phyloP scores from a whole-genome alignment of 2,797 vertebrate species.

The Morelia viridis region DNA sequence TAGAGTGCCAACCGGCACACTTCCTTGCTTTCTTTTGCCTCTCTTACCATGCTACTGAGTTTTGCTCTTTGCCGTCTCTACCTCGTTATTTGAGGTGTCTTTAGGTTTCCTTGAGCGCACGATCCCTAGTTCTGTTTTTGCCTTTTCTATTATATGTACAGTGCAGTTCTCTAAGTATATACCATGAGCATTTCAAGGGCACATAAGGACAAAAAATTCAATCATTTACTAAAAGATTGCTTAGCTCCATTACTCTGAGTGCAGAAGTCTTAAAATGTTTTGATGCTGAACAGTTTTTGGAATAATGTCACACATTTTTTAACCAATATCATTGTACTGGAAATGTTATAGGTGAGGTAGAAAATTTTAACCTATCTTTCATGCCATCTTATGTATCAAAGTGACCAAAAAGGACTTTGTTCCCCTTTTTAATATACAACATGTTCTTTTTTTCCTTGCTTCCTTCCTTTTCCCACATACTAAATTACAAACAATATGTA shows the following conservation, averaged over 20 bases:
- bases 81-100: not conserved
- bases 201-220: not conserved
- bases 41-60: slow-evolving; percentile 1
- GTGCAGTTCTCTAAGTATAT: not conserved
- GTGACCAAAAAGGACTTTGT: no score
- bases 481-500: not conserved
- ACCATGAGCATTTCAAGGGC: not conserved
- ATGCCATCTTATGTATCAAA: not conserved
- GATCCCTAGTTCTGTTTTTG: not conserved
- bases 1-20: not conserved
- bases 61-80: not conserved
- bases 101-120: not conserved
- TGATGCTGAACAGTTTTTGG: not conserved
- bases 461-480: not conserved
- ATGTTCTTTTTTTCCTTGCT: not conserved
- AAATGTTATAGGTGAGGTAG: not conserved
- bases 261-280: not conserved
- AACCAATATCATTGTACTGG: not conserved
- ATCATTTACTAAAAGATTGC: not conserved
- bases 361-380: not conserved
- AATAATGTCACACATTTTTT: not conserved
- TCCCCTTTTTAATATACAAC: not conserved
- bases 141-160: not conserved
- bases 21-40: slow-evolving; percentile 1
- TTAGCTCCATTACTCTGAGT: not conserved